These are phyloP conservation scores for Eilema depressum DNA, from an alignment of 2,888 invertebrate species.

Conservation along the genomic window DNA sequence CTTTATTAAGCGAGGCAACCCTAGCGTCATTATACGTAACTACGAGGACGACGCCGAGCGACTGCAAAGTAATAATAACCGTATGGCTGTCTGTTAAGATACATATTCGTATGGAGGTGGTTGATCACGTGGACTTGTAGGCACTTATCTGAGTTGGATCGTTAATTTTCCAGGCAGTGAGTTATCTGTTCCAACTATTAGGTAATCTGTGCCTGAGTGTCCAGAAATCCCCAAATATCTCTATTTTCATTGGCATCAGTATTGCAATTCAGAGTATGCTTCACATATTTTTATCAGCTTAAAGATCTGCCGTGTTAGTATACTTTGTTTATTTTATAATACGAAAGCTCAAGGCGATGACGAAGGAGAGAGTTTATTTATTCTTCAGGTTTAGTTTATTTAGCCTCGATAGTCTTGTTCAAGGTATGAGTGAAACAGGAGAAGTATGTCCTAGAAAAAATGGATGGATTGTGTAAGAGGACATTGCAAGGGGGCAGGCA, in stretches of 20 bases:
- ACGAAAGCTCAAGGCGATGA: neutral
- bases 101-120: too few species aligned
- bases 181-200: too few species aligned
- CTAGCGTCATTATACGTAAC: too few species aligned
- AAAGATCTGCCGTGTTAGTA: neutral
- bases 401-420: neutral
- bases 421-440: neutral
- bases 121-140: too few species aligned
- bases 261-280: neutral
- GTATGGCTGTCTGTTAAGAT: too few species aligned
- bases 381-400: neutral
- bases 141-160: too few species aligned
- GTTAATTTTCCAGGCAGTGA: too few species aligned
- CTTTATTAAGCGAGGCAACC: too few species aligned
- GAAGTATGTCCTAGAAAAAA: neutral
- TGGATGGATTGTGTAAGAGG: neutral
- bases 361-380: neutral
- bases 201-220: too few species aligned
- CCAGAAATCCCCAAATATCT: neutral
- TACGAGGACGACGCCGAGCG: too few species aligned
- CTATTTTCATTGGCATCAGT: neutral
- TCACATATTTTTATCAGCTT: neutral
- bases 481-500: too few species aligned
- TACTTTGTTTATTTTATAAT: slow-evolving; percentile 1
- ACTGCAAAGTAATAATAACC: too few species aligned